These are phyloP conservation scores for Leptopilina boulardi DNA, from an alignment of 1,140 invertebrate genomes.

Conservation along the genomic window DNA sequence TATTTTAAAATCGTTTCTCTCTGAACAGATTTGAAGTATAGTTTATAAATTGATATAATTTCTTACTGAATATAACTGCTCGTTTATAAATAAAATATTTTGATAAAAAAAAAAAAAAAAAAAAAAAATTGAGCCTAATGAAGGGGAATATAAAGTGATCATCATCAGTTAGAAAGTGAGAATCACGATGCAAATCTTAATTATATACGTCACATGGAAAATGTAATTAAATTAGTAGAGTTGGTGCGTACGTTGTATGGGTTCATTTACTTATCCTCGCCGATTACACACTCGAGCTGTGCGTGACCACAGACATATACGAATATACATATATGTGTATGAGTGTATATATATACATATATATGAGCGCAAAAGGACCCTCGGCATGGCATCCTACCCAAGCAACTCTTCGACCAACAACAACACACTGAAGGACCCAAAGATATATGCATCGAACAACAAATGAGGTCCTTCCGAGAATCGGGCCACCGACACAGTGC, in stretches of 20 bases:
- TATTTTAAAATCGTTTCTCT: too few relatives aligned
- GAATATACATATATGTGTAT: constrained; percentile 53
- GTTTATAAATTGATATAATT: too few relatives aligned
- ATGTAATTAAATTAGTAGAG: constrained; percentile 16
- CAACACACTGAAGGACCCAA: constrained; percentile 55
- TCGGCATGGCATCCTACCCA: constrained; percentile 54
- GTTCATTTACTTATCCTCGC: constrained; percentile 27
- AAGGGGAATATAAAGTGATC: background rate
- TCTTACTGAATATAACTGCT: too few relatives aligned
- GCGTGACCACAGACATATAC: constrained; percentile 37
- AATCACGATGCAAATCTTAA: constrained; percentile 17
- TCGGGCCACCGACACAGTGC: constrained; percentile 74
- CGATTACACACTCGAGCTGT: constrained; percentile 33
- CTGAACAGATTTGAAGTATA: too few relatives aligned
- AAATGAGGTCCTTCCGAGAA: constrained; percentile 77
- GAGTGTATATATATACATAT: background rate
- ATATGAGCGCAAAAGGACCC: constrained; percentile 28
- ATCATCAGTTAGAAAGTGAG: background rate
- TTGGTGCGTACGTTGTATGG: constrained; percentile 22
- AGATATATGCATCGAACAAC: constrained; percentile 70
- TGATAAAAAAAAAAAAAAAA: too few relatives aligned
- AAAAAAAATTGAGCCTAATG: too few relatives aligned
- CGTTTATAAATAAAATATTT: too few relatives aligned
- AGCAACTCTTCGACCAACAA: constrained; percentile 56
- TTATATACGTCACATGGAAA: constrained; percentile 3